Conservation (phyloP, 1,140 invertebrate genomes). For the Lasioglossum albipes region DNA sequence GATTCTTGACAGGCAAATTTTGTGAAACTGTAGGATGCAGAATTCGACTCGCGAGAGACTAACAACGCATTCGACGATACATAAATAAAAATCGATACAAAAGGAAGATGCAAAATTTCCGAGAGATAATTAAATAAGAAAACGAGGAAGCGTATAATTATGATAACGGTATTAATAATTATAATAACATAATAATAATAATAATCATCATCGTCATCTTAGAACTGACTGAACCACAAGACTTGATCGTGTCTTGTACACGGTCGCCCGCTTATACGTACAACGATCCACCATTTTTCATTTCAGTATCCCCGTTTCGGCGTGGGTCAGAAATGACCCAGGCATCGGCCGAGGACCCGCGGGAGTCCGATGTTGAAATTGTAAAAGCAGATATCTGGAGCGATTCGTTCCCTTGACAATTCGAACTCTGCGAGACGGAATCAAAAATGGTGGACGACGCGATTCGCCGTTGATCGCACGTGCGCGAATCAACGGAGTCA, state of each 20-base stretch:
- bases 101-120: neutral
- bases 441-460: no score
- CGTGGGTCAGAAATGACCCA: no score
- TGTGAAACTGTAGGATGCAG: neutral
- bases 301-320: neutral
- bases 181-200: neutral
- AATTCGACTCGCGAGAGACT: neutral
- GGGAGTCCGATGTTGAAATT: no score
- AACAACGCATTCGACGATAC: neutral
- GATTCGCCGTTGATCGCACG: no score
- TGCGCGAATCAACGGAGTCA: conserved; percentile 25
- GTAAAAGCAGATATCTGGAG: no score
- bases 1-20: neutral
- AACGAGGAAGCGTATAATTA: neutral
- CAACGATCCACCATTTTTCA: neutral
- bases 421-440: no score
- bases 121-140: neutral
- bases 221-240: conserved; percentile 3
- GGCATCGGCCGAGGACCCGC: no score
- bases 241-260: neutral
- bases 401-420: no score
- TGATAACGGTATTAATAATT: neutral
- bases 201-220: neutral
- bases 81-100: neutral
- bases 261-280: neutral